Evolutionary conservation across 2,797 vertebrate species (phyloP).

Genomic region (Toxotes lorentzi): DNA sequence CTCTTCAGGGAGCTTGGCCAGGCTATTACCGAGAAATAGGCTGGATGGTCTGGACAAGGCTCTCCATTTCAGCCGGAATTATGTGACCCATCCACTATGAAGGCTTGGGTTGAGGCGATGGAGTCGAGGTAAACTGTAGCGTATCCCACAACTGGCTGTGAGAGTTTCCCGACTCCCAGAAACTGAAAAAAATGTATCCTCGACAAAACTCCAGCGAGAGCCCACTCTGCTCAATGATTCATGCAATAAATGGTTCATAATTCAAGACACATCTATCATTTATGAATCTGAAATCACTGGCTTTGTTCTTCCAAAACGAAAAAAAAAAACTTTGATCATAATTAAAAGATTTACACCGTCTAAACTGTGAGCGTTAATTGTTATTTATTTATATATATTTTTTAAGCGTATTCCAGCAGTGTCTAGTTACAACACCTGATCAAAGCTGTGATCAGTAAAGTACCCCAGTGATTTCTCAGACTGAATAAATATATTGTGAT

Average conservation of each 20-base stretch:
- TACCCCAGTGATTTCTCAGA: conserved; percentile 11
- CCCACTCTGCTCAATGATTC: conserved; percentile 41
- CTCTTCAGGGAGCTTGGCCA: conserved; percentile 65
- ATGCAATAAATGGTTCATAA: conserved; percentile 59
- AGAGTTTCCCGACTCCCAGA: background rate
- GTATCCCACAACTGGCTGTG: background rate
- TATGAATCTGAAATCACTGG: conserved; percentile 49
- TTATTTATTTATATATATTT: background rate
- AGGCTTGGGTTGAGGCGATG: conserved; percentile 24
- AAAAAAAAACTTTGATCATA: conserved; percentile 64
- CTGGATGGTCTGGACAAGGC: conserved; percentile 53
- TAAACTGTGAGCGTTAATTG: conserved; percentile 14
- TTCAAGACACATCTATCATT: conserved; percentile 64
- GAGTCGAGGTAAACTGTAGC: conserved; percentile 35
- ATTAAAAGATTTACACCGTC: conserved; percentile 49
- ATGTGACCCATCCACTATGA: conserved; percentile 49
- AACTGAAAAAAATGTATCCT: conserved; percentile 14
- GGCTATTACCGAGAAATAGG: conserved; percentile 70
- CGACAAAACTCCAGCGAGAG: background rate
- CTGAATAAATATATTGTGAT: conserved; percentile 36
- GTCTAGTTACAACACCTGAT: conserved; percentile 36
- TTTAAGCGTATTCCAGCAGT: background rate
- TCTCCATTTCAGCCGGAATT: conserved; percentile 60
- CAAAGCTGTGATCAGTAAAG: conserved; percentile 53
- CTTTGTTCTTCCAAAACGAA: conserved; percentile 56